Base-by-base conservation (phyloP, 1,140 invertebrate genomes). In the Limonius californicus region DNA sequence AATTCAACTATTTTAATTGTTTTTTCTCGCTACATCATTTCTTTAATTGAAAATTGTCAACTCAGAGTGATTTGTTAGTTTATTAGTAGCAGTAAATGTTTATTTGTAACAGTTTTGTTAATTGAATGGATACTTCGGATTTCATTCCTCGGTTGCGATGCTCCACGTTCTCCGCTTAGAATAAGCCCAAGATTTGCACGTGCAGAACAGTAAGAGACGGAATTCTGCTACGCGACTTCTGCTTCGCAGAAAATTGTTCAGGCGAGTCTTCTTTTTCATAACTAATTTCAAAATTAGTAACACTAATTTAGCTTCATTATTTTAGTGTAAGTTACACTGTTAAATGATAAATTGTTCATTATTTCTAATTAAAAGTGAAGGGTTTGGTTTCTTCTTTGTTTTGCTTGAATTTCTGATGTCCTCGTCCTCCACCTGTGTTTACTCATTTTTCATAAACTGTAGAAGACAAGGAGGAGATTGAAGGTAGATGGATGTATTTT, bases 71-170 rank as follows among this genome's bases (percentile, higher is more conserved):
- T 55, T 55, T 55, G 53, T 32, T 55, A 55, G 53, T 55, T 55
- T 55, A 55, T 55, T 55, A 55, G 53, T 55, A 16, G 53, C 53
- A 55, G 11, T 55, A 55, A 55, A 55, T 55, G 53, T 55, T 55
- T 55, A 55, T 55, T 55, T 55, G 53, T 32, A 32, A 32, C 53
- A 55, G 15, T 55, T 55, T 32, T 19, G 27, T 55, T 55, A 55
- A 55, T 55, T 23, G 53, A 55, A 32, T 6, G 14, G 53, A 55
- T 50, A 50, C 19, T 50, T 50, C 14, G n/a, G 53, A 50, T 50
- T 50, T 50, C 19, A 50, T 50, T 14, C 14, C 19, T 50, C 16
- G 7, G 43, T 7, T 45, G 43, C 43, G 43, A 3, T 45, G 43
- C 43, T 14, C 43, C n/a, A n/a, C n/a, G n/a, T n/a, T n/a, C n/a